Base-by-base conservation (phyloP, 2,888 invertebrate genomes). In the Cheilosia variabilis region DNA sequence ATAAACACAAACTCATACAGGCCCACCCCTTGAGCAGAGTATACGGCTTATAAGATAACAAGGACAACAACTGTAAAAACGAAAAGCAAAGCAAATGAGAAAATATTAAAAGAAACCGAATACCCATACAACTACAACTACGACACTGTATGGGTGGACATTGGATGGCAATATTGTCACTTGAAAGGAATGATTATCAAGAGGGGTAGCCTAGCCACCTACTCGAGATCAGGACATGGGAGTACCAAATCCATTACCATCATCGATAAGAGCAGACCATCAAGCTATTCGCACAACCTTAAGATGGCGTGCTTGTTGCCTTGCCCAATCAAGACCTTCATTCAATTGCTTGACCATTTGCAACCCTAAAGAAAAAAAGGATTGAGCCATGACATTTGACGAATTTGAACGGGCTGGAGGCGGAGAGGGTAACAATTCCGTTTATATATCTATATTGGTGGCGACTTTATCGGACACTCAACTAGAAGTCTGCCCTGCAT, bases 111-210 rank as follows among this genome's bases (percentile, higher is more conserved):
- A 66, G 27, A 45, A 66, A 53, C 24, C 55, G 27, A 15, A 27
- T 27, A 55, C 24, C 7, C 2, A 19, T 19, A 2, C 9, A 41
- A 5, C 7, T 31, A 9, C 31, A 31, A 31, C 2, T 9, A 9
- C 31, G 31, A 2, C 17, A 10, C 10, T 6, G 57, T 19, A 4
- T 58, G 41, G 24, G 17, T 9, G 27, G 50, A 60, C 37, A 37
- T 37, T 71, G 60, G 17, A 50, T 58, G 58, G 50, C 31, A 69
- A n/a, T 47, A 34, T 43, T 72, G 31, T 24, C 62, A 52, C 72
- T 15, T 62, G 27, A n/a, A 58, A 10, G 10, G 50, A 37, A 15
- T n/a, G 31, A 50, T 47, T 37, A 37, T 34, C 58, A 13, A 24
- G 15, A 43, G 22, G 31, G 53, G 27, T 47, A 9, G 41, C 31